These are phyloP conservation scores for Hirtodrosophila cameraria DNA, from an alignment of 2,888 invertebrate genomes.

Conservation along the genomic window DNA sequence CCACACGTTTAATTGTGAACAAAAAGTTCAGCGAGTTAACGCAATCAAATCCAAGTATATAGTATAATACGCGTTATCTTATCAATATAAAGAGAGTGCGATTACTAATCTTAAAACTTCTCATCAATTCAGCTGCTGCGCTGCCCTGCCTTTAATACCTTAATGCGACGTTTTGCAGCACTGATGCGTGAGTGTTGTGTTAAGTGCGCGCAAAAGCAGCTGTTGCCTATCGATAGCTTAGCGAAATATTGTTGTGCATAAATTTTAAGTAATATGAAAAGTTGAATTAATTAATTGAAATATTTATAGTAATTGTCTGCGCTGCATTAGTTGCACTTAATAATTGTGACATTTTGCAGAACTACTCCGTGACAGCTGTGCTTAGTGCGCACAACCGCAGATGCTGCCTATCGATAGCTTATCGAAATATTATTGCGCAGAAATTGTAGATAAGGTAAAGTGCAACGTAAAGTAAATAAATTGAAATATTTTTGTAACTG, in stretches of 20 bases:
- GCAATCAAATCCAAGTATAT: constrained; percentile 14
- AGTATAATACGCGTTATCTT: constrained; percentile 35
- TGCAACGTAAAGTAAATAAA: no score
- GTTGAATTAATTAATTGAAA: background rate
- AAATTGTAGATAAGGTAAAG: background rate
- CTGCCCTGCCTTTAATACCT: constrained; percentile 1
- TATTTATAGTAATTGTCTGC: no score
- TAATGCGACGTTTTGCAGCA: constrained; percentile 18
- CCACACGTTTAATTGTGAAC: background rate
- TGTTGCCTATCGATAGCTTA: constrained; percentile 45
- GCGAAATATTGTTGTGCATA: constrained; percentile 4
- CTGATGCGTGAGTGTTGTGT: constrained; percentile 12
- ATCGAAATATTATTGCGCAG: background rate
- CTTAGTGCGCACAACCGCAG: no score
- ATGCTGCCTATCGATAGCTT: no score
- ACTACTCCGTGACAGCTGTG: no score
- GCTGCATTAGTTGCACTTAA: no score
- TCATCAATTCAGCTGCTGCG: background rate
- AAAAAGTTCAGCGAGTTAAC: background rate
- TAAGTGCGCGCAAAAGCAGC: constrained; percentile 25
- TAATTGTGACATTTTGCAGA: no score
- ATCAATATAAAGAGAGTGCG: constrained; percentile 11
- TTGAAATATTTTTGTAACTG: background rate
- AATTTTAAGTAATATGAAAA: background rate
- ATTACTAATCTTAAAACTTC: constrained; percentile 25